phyloP scores from a whole-genome alignment of 1,140 invertebrate genomes.

The Hyles vespertilio region DNA sequence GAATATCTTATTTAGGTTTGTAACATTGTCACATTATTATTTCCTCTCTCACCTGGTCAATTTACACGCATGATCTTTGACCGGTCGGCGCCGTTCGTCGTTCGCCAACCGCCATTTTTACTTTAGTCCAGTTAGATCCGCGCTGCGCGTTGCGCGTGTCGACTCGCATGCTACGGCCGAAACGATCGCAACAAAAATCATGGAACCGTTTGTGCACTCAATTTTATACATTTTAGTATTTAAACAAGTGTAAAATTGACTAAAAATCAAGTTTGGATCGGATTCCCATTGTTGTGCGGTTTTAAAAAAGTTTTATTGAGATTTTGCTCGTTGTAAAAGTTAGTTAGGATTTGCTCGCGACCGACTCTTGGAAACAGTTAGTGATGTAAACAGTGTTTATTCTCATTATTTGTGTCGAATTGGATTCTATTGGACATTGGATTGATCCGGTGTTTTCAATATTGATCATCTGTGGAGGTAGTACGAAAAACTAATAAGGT shows the following conservation, averaged over 20 bases:
- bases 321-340: conserved; percentile 26
- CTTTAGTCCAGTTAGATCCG: conserved; percentile 57
- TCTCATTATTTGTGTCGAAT: conserved; percentile 30
- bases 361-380: conserved; percentile 11
- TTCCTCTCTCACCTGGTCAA: conserved; percentile 37
- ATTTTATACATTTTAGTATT: conserved; percentile 23
- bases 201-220: conserved; percentile 23
- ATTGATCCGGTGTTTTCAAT: conserved; percentile 1
- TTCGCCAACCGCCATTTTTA: conserved; percentile 32
- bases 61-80: conserved; percentile 57
- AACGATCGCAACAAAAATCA: conserved; percentile 40
- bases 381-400: conserved; percentile 28
- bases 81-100: conserved; percentile 33
- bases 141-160: conserved; percentile 31
- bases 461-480: too few relatives aligned
- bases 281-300: conserved; percentile 5
- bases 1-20: too few relatives aligned
- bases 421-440: conserved; percentile 29
- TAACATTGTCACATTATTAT: background rate
- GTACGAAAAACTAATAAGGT: too few relatives aligned
- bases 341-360: conserved; percentile 18
- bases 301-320: conserved; percentile 29
- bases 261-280: conserved; percentile 9
- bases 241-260: conserved; percentile 10
- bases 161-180: conserved; percentile 16